A percentile compares a stretch with the other conserved stretches of the same genome.
These are phyloP conservation scores for Erannis defoliaria DNA, from an alignment of 2,888 invertebrate species.

Conservation along the genomic window DNA sequence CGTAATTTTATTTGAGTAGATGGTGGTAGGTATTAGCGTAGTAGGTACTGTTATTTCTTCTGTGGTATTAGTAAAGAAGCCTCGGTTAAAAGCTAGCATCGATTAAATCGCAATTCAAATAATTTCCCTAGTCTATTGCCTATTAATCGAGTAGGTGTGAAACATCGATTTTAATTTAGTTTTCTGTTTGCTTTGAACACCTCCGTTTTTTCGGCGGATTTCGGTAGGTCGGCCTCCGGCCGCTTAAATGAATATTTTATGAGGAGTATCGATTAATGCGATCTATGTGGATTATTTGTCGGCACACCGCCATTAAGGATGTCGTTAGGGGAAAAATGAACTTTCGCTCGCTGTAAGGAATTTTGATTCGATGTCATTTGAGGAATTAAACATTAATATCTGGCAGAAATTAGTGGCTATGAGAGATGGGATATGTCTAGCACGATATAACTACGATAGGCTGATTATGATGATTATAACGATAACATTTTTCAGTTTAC, in stretches of 20 bases:
- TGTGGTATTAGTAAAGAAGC: too few species aligned
- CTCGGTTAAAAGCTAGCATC: too few species aligned
- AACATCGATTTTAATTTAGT: background rate
- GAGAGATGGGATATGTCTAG: too few species aligned
- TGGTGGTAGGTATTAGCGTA: too few species aligned
- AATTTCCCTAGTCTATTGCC: too few species aligned
- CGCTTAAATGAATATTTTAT: conserved; percentile 72
- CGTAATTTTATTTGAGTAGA: too few species aligned
- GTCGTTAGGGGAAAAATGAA: conserved; percentile 47
- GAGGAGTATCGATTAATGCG: conserved; percentile 61
- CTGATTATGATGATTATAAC: too few species aligned
- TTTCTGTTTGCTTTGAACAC: background rate
- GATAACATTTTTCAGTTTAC: too few species aligned
- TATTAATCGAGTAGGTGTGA: background rate
- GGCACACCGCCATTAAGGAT: conserved; percentile 67
- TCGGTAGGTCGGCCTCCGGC: background rate
- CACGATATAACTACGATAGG: too few species aligned
- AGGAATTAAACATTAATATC: background rate
- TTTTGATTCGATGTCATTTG: conserved; percentile 20
- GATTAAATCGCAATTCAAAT: too few species aligned
- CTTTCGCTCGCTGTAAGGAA: conserved; percentile 37
- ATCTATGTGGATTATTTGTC: conserved; percentile 71
- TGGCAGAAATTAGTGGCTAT: too few species aligned
- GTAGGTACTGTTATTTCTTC: too few species aligned
- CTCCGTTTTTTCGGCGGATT: background rate